Conservation (phyloP, 2,113 vertebrate species). For the Cynoglossus semilaevis region DNA sequence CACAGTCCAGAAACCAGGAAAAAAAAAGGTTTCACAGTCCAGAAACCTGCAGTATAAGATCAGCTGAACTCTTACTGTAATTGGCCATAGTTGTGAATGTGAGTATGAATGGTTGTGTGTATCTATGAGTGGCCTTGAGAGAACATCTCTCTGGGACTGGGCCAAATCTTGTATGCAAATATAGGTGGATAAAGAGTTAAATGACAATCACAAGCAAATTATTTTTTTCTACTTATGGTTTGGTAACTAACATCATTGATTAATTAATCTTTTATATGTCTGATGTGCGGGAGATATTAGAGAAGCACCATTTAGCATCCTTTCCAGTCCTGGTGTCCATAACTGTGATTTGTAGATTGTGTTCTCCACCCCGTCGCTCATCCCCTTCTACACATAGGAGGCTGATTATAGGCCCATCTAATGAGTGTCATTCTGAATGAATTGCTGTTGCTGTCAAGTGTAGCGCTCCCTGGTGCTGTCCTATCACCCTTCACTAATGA, state of each 20-base stretch:
- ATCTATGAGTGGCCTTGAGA: no score
- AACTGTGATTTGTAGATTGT: conserved; percentile 47
- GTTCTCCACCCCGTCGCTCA: conserved; percentile 32
- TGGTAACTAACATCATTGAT: background rate
- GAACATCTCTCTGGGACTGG: no score
- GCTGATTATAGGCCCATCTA: conserved; percentile 56
- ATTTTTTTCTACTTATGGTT: background rate
- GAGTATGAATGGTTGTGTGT: no score
- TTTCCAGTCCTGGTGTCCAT: conserved; percentile 21
- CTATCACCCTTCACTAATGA: conserved; percentile 50
- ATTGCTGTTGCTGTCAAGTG: conserved; percentile 45
- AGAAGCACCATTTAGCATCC: conserved; percentile 41
- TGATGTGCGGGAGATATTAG: background rate
- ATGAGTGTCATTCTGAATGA: conserved; percentile 62
- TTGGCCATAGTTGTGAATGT: no score
- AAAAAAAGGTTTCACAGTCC: no score
- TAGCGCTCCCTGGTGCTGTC: conserved; percentile 10
- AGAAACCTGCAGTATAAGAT: no score
- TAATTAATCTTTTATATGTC: background rate
- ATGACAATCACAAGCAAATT: no score
- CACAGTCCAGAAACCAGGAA: no score
- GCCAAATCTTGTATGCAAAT: no score
- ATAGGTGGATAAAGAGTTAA: no score
- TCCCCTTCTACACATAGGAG: conserved; percentile 30
- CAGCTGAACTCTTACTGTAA: no score